Base-by-base conservation (phyloP, 92 coral and sea anemone species). In the Metridium senile region DNA sequence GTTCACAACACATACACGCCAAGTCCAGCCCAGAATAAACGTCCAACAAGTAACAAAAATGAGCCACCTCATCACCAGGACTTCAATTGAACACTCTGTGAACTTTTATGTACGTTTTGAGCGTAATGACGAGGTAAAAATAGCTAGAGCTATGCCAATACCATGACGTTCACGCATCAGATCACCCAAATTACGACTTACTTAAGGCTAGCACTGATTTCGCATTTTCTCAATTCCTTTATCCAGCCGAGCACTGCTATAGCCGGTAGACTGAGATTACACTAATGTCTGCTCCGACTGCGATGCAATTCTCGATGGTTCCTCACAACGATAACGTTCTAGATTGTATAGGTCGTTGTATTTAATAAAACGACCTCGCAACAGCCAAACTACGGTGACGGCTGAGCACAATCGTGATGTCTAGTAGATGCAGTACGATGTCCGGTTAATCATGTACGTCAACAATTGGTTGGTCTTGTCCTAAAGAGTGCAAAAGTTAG, bases 1-100 rank as follows among this genome's bases (percentile, higher is more conserved):
- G 33, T 27, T 17, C 11, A 75, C 80, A 64, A 63, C 26, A 21
- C 10, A 21, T 19, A 33, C 27, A n/a, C 21, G 53, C 31, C 23
- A 18, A 33, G 49, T 58, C 78, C 67, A 73, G 31, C 67, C 78
- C 54, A 58, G 16, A 13, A 73, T 33, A 33, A 52, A 62, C 33
- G 64, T 57, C 78, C 78, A 73, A 58, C 56, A 73, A 21, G 78
- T 29, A 21, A 25, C 54, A n/a, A 26, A 73, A 2, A n/a, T 30
- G 0, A 33, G 33, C 78, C 64, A 30, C 66, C 26, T 21, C 66
- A 23, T 73, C 31, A 23, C 31, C 3, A 26, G 2, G 1, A 10
- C 22, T 22, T 26, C 18, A 23, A 9, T n/a, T n/a, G n/a, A n/a
- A n/a, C n/a, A n/a, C n/a, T n/a, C n/a, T n/a, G n/a, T n/a, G n/a